Evolutionary conservation across 2,797 vertebrate genomes (phyloP).

Genomic region (Columba guinea): DNA sequence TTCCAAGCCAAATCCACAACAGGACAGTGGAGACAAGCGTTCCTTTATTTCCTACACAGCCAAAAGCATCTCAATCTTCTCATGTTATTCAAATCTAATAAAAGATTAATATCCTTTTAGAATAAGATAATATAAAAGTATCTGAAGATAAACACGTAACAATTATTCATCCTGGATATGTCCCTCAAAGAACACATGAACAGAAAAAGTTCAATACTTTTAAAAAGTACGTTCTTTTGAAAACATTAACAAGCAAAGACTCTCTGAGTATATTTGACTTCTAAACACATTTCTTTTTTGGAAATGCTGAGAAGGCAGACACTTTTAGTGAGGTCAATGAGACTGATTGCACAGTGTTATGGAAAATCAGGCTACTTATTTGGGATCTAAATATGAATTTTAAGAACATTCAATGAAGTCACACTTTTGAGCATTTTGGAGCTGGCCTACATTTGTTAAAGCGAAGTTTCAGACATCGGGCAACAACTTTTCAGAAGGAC

Average conservation of each 20-base stretch:
- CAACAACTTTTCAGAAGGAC: constrained; percentile 18
- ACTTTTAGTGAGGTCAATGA: constrained; percentile 56
- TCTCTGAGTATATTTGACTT: constrained; percentile 41
- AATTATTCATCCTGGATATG: constrained; percentile 1
- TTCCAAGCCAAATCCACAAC: constrained; percentile 3
- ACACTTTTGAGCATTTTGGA: constrained; percentile 29
- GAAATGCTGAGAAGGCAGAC: constrained; percentile 59
- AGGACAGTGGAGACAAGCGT: not conserved
- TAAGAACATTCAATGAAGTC: constrained; percentile 34
- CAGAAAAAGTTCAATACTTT: not conserved
- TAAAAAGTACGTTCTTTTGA: not conserved
- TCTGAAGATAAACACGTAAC: constrained; percentile 45
- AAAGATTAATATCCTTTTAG: constrained; percentile 56
- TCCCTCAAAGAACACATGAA: not conserved
- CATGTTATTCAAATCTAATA: constrained; percentile 53
- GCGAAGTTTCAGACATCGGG: not conserved
- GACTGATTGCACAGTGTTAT: constrained; percentile 62
- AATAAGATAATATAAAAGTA: constrained; percentile 29
- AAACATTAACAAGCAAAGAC: constrained; percentile 30
- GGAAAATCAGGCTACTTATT: constrained; percentile 66
- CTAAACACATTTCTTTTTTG: constrained; percentile 58
- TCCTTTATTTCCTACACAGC: not conserved
- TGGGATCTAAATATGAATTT: constrained; percentile 57
- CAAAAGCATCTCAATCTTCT: constrained; percentile 31
- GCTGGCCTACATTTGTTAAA: constrained; percentile 38